phyloP scores from a whole-genome alignment of 2,113 vertebrate genomes.

The Edolisoma coerulescens region DNA sequence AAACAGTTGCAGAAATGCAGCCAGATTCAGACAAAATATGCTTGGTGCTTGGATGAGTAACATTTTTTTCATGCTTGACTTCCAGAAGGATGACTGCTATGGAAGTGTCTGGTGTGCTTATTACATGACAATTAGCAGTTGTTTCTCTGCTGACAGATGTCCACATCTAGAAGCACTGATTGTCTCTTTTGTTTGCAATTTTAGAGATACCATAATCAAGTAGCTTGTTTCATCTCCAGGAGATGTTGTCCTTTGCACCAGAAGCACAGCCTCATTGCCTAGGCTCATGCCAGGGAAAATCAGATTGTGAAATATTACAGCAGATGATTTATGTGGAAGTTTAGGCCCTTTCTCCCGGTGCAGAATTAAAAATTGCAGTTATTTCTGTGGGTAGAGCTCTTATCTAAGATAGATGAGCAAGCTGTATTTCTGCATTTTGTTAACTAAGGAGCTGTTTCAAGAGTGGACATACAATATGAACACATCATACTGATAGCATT shows the following conservation, averaged over 20 bases:
- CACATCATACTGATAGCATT: background rate
- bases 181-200: background rate
- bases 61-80: conserved; percentile 19
- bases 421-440: background rate
- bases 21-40: background rate
- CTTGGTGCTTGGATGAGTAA: background rate
- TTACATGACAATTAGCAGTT: conserved; percentile 37
- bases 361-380: background rate
- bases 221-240: background rate
- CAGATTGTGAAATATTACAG: background rate
- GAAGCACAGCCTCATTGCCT: background rate
- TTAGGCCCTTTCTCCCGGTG: background rate
- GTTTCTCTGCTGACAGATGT: conserved; percentile 33
- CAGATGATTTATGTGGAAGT: background rate
- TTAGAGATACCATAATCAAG: background rate
- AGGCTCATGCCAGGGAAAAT: background rate
- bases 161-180: conserved; percentile 28
- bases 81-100: conserved; percentile 21
- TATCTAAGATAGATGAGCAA: background rate
- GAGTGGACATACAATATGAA: background rate
- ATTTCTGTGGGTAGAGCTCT: background rate
- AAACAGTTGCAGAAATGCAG: background rate
- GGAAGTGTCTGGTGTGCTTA: conserved; percentile 14
- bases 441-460: background rate
- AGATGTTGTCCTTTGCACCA: background rate